Base-by-base conservation (phyloP, 2,797 vertebrate species). In the Microctenopoma lineatum region DNA sequence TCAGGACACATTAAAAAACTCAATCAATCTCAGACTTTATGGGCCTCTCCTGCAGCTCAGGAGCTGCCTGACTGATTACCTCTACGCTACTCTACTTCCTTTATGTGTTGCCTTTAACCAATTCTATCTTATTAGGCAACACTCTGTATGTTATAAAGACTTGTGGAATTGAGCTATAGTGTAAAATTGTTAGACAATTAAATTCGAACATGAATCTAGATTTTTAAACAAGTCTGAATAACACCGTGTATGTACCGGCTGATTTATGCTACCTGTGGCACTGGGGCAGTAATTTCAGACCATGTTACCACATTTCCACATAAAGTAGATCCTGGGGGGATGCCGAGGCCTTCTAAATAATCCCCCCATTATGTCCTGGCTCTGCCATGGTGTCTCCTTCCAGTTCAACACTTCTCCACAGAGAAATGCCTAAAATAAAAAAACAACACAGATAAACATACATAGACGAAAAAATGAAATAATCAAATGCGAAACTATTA, bases 1-100 rank as follows among this genome's bases (percentile, higher is more conserved):
- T 82, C 67, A 79, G 74, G 81, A 82, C 79, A 80, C 81, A 86
- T 87, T 88, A 85, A 90, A 87, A 86, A 87, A 81, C 71, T 81
- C 82, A 26, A 88, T 89, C 79, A 89, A 82, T 86, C 75, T 78
- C 59, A 45, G 48, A 59, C 44, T 89, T 87, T 87, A 92, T 85
- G 51, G 68, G 51, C 54, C 66, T 48, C 62, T 67, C 38, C 59
- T 53, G 70, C 51, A 69, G 70, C 79, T 70, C 52, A 70, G 75
- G 65, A 12, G 77, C 80, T 58, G 52, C 62, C 66, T 50, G 71
- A 83, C 80, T 88, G 81, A 87, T 88, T 84, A 86, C 68, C 32
- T 69, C 51, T 10, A 50, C 73, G 75, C 58, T 16, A 44, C 63
- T 83, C 55, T 48, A 67, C 70, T 82, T 78, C 57, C 58, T 81